Base-by-base conservation (phyloP, 2,113 vertebrate genomes). In the Ammodytes marinus region DNA sequence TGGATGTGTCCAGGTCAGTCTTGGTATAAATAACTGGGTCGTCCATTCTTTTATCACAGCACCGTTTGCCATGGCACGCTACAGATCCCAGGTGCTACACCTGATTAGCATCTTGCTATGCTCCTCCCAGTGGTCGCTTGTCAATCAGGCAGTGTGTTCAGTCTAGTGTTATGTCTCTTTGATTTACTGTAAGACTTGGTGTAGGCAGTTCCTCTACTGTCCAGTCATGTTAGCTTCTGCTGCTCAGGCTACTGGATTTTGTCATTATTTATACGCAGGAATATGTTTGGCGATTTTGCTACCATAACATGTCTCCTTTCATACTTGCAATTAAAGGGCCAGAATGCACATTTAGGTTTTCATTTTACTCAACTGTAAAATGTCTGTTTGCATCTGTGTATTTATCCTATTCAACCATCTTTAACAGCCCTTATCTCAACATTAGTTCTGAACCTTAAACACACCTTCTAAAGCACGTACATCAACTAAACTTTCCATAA, bases 31-130 rank as follows among this genome's bases (percentile, higher is more conserved):
- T 55, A 40, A 76, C 52, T 53, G 53, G 27, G 27, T 27, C 27
- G 0, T 74, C 50, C 37, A 47, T 68, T 76, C 59, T 83, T 61
- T 80, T 47, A 84, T 88, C 80, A 55, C 69, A 37, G 69, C 27
- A 27, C 27, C 27, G 27, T 27, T 49, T 60, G 37, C 54, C 57
- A n/a, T 73, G 4, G 42, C 71, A 57, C 35, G 15, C 45, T 63
- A 40, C 79, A 69, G 72, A 78, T 76, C 78, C 49, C 75, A 78
- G 57, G 79, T 85, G 74, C 73, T 86, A 83, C 81, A 83, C 79
- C 85, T 83, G 85, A 90, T 89, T 81, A 88, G 88, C 83, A 83
- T 89, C 83, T 83, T 19, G 63, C 65, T 10, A 69, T 47, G 83
- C 66, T 53, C 64, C 79, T 80, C 72, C 53, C 78, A 84, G 80